phyloP scores from a whole-genome alignment of 2,113 vertebrate species.

The Lipophrys pholis region DNA sequence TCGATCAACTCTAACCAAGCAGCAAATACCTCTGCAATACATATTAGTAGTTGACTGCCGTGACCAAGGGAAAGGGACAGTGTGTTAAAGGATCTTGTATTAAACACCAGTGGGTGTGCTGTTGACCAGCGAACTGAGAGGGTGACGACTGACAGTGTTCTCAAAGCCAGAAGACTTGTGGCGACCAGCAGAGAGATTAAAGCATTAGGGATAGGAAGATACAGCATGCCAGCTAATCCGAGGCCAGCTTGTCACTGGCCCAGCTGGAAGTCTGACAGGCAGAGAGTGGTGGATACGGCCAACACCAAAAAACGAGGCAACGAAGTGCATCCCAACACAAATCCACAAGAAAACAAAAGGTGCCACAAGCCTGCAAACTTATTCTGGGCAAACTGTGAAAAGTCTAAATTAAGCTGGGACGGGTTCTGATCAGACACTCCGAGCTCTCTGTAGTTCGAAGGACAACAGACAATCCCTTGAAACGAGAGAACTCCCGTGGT shows the following conservation, averaged over 20 bases:
- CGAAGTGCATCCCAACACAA: background rate
- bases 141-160: slow-evolving; percentile 44
- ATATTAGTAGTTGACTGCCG: too few species aligned
- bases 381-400: background rate
- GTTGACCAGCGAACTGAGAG: slow-evolving; percentile 20
- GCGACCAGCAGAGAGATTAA: slow-evolving; percentile 77
- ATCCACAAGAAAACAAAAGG: background rate
- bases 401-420: slow-evolving; percentile 5
- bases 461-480: slow-evolving; percentile 40
- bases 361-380: background rate
- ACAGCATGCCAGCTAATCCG: slow-evolving; percentile 81
- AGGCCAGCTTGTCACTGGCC: slow-evolving; percentile 66
- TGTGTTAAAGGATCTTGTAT: too few species aligned
- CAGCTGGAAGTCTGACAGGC: slow-evolving; percentile 71
- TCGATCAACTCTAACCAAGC: too few species aligned
- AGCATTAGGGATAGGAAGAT: slow-evolving; percentile 82
- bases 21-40: too few species aligned
- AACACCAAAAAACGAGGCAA: slow-evolving; percentile 19
- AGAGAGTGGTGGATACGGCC: slow-evolving; percentile 37
- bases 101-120: too few species aligned
- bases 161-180: slow-evolving; percentile 59
- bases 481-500: slow-evolving; percentile 47
- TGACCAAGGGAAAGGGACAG: too few species aligned
- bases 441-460: slow-evolving; percentile 41
- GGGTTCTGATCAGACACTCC: slow-evolving; percentile 24